Evolutionary conservation across 2,888 invertebrate species (phyloP).

Genomic region (Amaurobius ferox): DNA sequence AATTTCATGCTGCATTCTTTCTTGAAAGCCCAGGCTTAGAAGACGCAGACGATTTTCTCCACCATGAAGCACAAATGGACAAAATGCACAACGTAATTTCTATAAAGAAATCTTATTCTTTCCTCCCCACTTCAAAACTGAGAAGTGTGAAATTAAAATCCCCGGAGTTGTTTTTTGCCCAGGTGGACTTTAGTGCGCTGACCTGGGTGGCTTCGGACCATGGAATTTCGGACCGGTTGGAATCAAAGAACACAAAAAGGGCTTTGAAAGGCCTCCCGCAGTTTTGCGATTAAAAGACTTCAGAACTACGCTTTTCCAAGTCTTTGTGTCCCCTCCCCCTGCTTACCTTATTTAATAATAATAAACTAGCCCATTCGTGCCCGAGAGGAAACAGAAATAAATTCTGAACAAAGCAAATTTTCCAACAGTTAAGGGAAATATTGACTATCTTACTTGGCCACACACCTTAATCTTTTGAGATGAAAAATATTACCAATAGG

Average conservation of each 20-base stretch:
- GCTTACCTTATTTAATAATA: not conserved
- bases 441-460: no score
- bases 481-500: no score
- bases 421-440: no score
- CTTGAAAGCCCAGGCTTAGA: no score
- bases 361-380: not conserved
- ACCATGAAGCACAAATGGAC: no score
- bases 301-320: not conserved
- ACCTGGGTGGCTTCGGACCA: not conserved
- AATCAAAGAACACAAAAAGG: not conserved
- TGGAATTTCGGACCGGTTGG: not conserved
- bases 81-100: not conserved
- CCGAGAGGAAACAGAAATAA: no score
- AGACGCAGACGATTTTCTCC: not conserved
- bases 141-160: constrained; percentile 5
- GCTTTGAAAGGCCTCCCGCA: not conserved
- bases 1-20: not conserved
- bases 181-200: not conserved
- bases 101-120: not conserved
- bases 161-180: not conserved
- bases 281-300: not conserved
- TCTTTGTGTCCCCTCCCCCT: not conserved
- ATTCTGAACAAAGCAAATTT: no score
- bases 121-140: not conserved
- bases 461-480: no score